phyloP scores from a whole-genome alignment of 2,888 invertebrate species.

The Sphaerophoria rueppellii region DNA sequence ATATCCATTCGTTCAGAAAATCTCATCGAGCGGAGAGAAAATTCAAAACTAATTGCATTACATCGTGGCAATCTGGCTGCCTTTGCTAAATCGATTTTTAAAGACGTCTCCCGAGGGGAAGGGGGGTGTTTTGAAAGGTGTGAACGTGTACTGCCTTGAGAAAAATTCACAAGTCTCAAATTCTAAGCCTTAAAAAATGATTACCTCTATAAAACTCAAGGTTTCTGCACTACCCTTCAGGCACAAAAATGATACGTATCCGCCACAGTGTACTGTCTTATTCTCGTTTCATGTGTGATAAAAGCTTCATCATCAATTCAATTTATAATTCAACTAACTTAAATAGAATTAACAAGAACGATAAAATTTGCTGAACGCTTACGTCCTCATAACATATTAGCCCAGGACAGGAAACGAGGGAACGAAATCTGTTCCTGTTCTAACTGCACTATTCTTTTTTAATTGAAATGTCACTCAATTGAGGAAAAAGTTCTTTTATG shows the following conservation, averaged over 20 bases:
- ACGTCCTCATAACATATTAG: neutral
- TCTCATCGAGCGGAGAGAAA: constrained; percentile 10
- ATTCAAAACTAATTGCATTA: constrained; percentile 58
- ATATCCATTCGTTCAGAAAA: constrained; percentile 8
- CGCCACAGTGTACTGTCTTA: constrained; percentile 12
- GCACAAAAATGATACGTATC: constrained; percentile 30
- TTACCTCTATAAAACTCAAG: neutral
- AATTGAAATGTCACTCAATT: constrained; percentile 57
- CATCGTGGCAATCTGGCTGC: constrained; percentile 11
- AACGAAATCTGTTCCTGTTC: neutral
- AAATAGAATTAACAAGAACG: constrained; percentile 44
- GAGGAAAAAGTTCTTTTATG: constrained; percentile 21
- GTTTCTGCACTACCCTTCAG: neutral
- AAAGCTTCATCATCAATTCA: constrained; percentile 40
- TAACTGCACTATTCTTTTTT: constrained; percentile 5
- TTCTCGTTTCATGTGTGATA: neutral
- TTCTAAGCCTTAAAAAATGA: constrained; percentile 6
- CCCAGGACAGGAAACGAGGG: neutral
- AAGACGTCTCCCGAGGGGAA: neutral
- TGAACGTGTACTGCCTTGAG: neutral
- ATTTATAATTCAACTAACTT: constrained; percentile 45
- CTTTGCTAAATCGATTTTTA: constrained; percentile 15
- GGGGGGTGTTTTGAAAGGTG: neutral
- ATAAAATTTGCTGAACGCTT: constrained; percentile 8
- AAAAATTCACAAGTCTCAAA: constrained; percentile 3